Evolutionary conservation across 2,797 vertebrate species (phyloP).

Genomic region (Hippoglossus hippoglossus): DNA sequence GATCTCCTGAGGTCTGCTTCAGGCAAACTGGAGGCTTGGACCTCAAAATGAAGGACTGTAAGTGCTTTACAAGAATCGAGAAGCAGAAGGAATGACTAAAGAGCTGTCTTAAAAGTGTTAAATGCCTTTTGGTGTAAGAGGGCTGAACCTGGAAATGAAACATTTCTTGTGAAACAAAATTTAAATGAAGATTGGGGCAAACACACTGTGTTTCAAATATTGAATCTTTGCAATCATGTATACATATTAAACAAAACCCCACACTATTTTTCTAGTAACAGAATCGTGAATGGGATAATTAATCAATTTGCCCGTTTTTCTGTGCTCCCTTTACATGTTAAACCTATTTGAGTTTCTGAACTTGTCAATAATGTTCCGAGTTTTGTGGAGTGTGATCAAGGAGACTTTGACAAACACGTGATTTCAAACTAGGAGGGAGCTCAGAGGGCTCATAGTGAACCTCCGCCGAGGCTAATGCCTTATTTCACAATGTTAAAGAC

Average conservation of each 20-base stretch:
- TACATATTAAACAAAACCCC: neutral
- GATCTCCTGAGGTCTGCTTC: slow-evolving; percentile 47
- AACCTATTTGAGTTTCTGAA: neutral
- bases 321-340: no score
- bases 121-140: neutral
- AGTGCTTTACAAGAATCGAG: slow-evolving; percentile 14
- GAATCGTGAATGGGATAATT: neutral
- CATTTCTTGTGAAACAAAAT: neutral
- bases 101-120: neutral
- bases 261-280: neutral
- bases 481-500: no score
- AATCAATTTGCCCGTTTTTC: neutral
- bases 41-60: slow-evolving; percentile 37
- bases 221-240: neutral
- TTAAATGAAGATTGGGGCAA: neutral
- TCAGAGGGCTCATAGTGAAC: no score
- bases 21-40: slow-evolving; percentile 40
- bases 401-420: neutral
- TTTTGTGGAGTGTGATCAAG: neutral
- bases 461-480: no score
- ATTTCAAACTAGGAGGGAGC: neutral
- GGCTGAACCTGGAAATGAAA: neutral
- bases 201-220: no score
- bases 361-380: neutral
- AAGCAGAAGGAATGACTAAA: neutral